A percentile compares a stretch with the other conserved stretches of the same genome.
Conservation (phyloP, 1,140 invertebrate genomes). For the Nylanderia fulva region DNA sequence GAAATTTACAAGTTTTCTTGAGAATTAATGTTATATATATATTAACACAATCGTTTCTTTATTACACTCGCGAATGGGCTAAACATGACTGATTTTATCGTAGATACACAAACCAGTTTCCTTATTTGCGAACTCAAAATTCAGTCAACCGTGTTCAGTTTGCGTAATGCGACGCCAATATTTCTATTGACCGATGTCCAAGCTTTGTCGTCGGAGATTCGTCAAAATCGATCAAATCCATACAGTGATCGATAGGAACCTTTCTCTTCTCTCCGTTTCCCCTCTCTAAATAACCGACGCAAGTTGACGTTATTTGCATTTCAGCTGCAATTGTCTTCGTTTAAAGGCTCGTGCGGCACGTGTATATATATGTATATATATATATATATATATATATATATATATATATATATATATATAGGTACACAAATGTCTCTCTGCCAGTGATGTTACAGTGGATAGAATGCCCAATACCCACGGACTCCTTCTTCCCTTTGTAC, state of each 20-base stretch:
- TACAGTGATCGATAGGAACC: constrained; percentile 42
- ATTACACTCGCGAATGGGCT: not conserved
- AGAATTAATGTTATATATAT: not conserved
- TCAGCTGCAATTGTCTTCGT: constrained; percentile 56
- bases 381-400: no score
- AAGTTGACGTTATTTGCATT: constrained; percentile 66
- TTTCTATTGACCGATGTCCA: constrained; percentile 31
- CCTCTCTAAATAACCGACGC: constrained; percentile 51
- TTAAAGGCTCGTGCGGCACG: constrained; percentile 60
- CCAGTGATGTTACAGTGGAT: constrained; percentile 26
- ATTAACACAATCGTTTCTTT: not conserved
- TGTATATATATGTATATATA: no score
- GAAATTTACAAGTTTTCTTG: not conserved
- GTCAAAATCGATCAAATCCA: constrained; percentile 61
- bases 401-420: no score
- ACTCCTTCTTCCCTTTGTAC: constrained; percentile 68
- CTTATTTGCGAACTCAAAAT: constrained; percentile 8
- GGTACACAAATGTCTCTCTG: constrained; percentile 4
- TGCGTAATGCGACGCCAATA: constrained; percentile 35
- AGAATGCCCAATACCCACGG: constrained; percentile 66
- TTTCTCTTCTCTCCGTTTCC: not conserved
- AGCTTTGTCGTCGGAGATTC: constrained; percentile 38
- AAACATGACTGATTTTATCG: not conserved
- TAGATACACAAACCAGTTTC: constrained; percentile 1
- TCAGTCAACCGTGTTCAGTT: constrained; percentile 29